Evolutionary conservation across 2,888 invertebrate species (phyloP).

Genomic region (Horisme vitalbata): DNA sequence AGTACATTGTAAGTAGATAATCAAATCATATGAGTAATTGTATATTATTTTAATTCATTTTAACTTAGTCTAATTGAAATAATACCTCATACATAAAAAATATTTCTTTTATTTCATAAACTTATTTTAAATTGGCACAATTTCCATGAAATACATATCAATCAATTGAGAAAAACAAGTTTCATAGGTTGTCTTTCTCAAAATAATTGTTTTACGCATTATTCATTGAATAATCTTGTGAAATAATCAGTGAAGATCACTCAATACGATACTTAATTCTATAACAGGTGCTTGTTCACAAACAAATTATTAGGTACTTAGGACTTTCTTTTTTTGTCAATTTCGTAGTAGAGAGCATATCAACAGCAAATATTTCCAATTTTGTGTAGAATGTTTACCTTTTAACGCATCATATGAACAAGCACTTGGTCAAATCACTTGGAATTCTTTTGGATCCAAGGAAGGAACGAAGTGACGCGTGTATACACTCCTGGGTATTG

Average conservation of each 20-base stretch:
- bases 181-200: slow-evolving; percentile 71
- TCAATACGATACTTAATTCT: slow-evolving; percentile 10
- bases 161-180: slow-evolving; percentile 78
- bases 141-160: slow-evolving; percentile 46
- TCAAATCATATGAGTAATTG: neutral
- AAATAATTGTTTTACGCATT: slow-evolving; percentile 60
- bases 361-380: too few relatives aligned
- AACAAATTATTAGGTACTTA: too few relatives aligned
- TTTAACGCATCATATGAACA: slow-evolving; percentile 10
- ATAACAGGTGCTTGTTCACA: slow-evolving; percentile 8
- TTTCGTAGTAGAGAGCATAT: too few relatives aligned
- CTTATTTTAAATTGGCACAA: slow-evolving; percentile 57
- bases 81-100: slow-evolving; percentile 19
- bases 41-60: slow-evolving; percentile 11
- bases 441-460: slow-evolving; percentile 93
- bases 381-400: neutral
- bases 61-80: slow-evolving; percentile 15
- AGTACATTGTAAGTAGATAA: too few relatives aligned
- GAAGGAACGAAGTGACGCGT: slow-evolving; percentile 90
- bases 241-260: slow-evolving; percentile 21
- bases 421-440: slow-evolving; percentile 65
- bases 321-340: too few relatives aligned
- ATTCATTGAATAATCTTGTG: slow-evolving; percentile 39
- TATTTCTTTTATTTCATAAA: slow-evolving; percentile 42
- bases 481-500: slow-evolving; percentile 96